phyloP scores from a whole-genome alignment of 2,888 invertebrate species.

The Amitus sp. region DNA sequence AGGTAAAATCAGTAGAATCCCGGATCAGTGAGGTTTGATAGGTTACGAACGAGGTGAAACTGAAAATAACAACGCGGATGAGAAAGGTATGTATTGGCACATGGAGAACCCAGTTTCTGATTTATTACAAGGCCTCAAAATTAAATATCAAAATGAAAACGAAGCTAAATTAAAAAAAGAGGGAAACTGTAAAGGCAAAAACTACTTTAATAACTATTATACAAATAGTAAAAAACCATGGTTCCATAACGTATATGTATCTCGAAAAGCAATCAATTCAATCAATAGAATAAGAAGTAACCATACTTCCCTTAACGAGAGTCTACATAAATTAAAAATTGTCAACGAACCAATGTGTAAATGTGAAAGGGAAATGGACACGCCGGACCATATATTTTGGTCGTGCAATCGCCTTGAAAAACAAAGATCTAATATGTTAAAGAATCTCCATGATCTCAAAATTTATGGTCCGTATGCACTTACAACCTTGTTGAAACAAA shows the following conservation, averaged over 20 bases:
- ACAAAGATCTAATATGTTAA: too few relatives aligned
- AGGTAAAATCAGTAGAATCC: conserved; percentile 6
- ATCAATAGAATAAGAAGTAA: conserved; percentile 13
- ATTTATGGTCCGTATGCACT: too few relatives aligned
- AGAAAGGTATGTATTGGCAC: background rate
- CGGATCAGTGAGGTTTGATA: background rate
- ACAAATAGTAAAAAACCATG: conserved; percentile 4
- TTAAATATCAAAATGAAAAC: conserved; percentile 1
- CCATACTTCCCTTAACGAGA: conserved; percentile 4
- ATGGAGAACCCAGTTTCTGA: conserved; percentile 12
- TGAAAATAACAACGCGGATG: conserved; percentile 5
- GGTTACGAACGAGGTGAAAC: conserved; percentile 11
- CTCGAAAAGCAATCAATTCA: background rate
- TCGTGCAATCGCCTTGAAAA: too few relatives aligned
- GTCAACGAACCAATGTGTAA: background rate
- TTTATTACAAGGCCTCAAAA: background rate
- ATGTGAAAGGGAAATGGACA: background rate
- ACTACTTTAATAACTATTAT: background rate
- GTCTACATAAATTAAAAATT: conserved; percentile 6
- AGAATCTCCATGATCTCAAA: too few relatives aligned
- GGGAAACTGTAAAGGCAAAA: conserved; percentile 1
- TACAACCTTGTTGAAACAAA: too few relatives aligned
- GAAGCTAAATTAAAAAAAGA: background rate
- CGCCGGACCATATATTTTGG: background rate
- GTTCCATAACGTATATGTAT: background rate